phyloP scores from a whole-genome alignment of 2,888 invertebrate genomes.

The Cephus runcator region DNA sequence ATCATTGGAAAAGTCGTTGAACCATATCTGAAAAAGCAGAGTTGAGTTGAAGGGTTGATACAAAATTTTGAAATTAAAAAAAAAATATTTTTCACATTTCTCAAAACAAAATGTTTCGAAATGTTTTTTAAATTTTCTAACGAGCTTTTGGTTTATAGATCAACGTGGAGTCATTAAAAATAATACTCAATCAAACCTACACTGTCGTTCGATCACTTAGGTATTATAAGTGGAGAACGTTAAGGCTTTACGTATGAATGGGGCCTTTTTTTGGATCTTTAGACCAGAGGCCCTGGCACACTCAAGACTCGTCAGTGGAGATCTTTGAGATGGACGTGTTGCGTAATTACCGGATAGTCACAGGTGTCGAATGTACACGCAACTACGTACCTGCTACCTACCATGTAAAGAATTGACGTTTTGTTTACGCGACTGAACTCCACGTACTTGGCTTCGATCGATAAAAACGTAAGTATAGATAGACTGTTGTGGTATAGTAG shows the following conservation, averaged over 20 bases:
- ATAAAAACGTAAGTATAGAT: background rate
- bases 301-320: background rate
- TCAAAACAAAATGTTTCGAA: background rate
- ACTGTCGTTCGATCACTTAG: background rate
- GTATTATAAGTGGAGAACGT: background rate
- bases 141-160: background rate
- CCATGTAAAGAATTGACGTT: background rate
- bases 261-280: background rate
- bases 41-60: background rate
- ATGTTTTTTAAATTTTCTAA: background rate
- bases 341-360: background rate
- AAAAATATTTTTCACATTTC: background rate
- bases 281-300: background rate
- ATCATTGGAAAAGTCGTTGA: background rate
- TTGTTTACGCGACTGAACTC: background rate
- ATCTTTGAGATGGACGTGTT: background rate
- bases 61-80: background rate
- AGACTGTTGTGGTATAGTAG: background rate
- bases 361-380: background rate
- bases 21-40: background rate
- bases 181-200: background rate
- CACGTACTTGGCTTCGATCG: background rate
- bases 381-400: background rate
- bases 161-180: background rate
- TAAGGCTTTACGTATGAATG: background rate